Conservation (phyloP, 2,888 invertebrate genomes). For the Meloe dianella region DNA sequence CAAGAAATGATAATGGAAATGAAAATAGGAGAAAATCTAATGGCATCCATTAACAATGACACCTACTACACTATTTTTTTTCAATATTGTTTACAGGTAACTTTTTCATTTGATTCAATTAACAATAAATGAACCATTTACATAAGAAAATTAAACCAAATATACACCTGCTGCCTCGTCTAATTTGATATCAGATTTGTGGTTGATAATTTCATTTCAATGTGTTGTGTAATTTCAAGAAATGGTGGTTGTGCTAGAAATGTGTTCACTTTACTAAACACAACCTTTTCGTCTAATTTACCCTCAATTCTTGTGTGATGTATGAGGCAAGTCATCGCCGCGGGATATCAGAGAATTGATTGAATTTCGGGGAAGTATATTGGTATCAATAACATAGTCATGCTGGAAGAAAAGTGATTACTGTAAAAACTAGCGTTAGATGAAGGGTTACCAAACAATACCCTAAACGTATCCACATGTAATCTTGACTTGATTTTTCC, state of each 20-base stretch:
- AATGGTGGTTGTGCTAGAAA: neutral
- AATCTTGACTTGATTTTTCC: neutral
- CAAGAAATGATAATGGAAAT: neutral
- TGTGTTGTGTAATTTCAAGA: neutral
- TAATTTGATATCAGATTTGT: neutral
- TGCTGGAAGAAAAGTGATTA: slow-evolving; percentile 36
- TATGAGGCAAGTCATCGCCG: slow-evolving; percentile 30
- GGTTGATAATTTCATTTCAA: neutral
- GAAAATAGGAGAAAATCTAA: neutral
- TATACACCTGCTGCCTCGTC: neutral
- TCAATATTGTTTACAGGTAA: slow-evolving; percentile 28
- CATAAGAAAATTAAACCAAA: slow-evolving; percentile 6
- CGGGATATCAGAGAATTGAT: slow-evolving; percentile 34
- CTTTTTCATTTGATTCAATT: slow-evolving; percentile 27
- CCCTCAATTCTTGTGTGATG: slow-evolving; percentile 20
- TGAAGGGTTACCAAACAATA: neutral
- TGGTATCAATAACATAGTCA: slow-evolving; percentile 39
- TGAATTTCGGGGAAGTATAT: slow-evolving; percentile 36
- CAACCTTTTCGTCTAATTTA: slow-evolving; percentile 26
- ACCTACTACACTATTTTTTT: neutral
- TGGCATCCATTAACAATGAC: neutral
- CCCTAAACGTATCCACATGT: neutral
- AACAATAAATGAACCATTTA: neutral
- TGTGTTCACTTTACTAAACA: neutral
- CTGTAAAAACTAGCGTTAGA: slow-evolving; percentile 24